Evolutionary conservation across 2,888 invertebrate species (phyloP), one percentile per base, ranked within the genome.

Genomic region (Melinopterus prodromus): DNA sequence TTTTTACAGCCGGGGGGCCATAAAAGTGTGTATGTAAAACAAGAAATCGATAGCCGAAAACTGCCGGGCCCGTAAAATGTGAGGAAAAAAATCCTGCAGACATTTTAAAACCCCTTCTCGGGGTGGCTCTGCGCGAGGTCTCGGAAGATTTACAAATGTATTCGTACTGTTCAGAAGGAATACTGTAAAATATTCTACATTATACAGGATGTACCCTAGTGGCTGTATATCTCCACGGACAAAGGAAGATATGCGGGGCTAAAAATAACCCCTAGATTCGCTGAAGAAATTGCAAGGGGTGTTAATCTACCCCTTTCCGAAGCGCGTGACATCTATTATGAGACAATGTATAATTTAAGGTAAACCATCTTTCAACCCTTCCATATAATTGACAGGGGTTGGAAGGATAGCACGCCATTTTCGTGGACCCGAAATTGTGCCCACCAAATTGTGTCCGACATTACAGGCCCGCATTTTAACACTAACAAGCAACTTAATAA

Each of bases 341-440:
- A 74, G 79, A 77, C 72, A 37, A 72, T 37, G 79, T 77, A 79
- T 79, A 79, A 79, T 79, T 79, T 79, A 79, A 79, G 72, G 77
- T 77, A 79, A 70, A 71, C 77, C 77, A 77, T 76, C 36, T 79
- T 79, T 79, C 79, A 79, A 79, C 79, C 79, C 79, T 77, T 79
- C 74, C 69, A 77, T 53, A 77, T 79, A 79, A 79, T 79, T 79
- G 79, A 79, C 76, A 77, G 77, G 76, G 79, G 79, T 77, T 77
- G 77, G 77, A 77, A 77, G 77, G 79, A 79, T 77, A 53, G 26
- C 26, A 1, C 26, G 26, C 26, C 26, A 26, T 26, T 26, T 26
- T 26, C 26, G 3, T 26, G 3, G 26, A 26, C 26, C 26, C 26
- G 26, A 26, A n/a, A 26, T 26, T 26, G 26, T 26, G 2, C 26